A percentile compares a stretch with the other conserved stretches of the same genome.
Evolutionary conservation across 1,140 invertebrate genomes (phyloP).

Genomic region (Caerostris extrusa): DNA sequence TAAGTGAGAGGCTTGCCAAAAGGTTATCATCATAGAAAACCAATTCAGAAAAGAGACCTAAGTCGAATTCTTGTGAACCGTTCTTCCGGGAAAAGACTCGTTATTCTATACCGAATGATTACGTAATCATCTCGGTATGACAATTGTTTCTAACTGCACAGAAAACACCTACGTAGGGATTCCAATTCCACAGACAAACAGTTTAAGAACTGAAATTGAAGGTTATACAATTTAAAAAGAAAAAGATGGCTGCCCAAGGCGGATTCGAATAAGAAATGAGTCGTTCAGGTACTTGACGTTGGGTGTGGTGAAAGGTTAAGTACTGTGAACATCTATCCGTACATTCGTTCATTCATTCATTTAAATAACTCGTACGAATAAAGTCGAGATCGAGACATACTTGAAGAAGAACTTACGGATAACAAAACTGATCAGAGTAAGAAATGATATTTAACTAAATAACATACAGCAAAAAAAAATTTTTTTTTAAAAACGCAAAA

Average conservation of each 20-base stretch:
- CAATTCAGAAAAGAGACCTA: not conserved
- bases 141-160: not conserved
- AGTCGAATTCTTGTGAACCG: not conserved
- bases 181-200: not conserved
- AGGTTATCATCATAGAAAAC: not conserved
- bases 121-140: not conserved
- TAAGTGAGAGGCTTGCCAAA: not conserved
- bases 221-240: not conserved
- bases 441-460: no score
- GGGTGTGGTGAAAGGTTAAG: slow-evolving; percentile 7
- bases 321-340: not conserved
- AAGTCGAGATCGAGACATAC: no score
- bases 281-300: not conserved
- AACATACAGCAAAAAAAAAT: no score
- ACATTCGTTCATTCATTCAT: not conserved
- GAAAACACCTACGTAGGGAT: not conserved
- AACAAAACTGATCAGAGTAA: no score
- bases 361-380: no score
- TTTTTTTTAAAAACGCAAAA: no score
- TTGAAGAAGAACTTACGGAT: no score
- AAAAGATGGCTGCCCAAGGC: not conserved
- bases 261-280: not conserved
- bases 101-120: not conserved
- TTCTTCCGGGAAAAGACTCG: not conserved
- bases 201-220: not conserved